Conservation (phyloP, 2,888 invertebrate species). For the Morpho helenor region DNA sequence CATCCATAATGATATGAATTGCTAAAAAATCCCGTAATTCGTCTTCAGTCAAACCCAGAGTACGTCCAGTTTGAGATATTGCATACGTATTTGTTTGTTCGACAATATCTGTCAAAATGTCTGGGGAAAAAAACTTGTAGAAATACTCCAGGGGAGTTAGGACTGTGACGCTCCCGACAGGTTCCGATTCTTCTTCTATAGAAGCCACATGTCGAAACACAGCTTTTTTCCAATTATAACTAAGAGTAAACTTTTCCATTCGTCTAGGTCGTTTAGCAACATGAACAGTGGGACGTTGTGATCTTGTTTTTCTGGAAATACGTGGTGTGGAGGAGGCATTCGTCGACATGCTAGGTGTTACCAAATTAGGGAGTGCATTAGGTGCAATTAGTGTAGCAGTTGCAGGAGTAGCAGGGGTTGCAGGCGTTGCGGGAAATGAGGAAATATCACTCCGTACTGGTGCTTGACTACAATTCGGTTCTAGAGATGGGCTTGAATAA, state of each 20-base stretch:
- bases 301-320: constrained; percentile 22
- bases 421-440: constrained; percentile 14
- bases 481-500: constrained; percentile 18
- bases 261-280: constrained; percentile 19
- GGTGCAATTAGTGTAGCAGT: neutral
- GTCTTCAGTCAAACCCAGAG: constrained; percentile 8
- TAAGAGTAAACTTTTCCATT: constrained; percentile 25
- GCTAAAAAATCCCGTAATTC: constrained; percentile 17
- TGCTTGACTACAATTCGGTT: constrained; percentile 10
- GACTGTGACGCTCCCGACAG: constrained; percentile 5
- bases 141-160: constrained; percentile 15
- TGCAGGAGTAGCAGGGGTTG: constrained; percentile 24
- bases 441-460: constrained; percentile 9
- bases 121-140: constrained; percentile 15
- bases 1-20: constrained; percentile 13
- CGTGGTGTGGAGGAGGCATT: constrained; percentile 12
- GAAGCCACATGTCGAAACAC: constrained; percentile 16
- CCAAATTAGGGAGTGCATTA: neutral
- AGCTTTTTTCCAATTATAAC: constrained; percentile 24
- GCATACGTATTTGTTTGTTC: constrained; percentile 12
- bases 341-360: constrained; percentile 13
- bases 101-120: constrained; percentile 12
- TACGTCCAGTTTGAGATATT: constrained; percentile 3
- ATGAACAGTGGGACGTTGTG: constrained; percentile 22
- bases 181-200: constrained; percentile 20